These are phyloP conservation scores for Melanerpes aurifrons DNA, from an alignment of 2,113 vertebrate species.

Conservation along the genomic window DNA sequence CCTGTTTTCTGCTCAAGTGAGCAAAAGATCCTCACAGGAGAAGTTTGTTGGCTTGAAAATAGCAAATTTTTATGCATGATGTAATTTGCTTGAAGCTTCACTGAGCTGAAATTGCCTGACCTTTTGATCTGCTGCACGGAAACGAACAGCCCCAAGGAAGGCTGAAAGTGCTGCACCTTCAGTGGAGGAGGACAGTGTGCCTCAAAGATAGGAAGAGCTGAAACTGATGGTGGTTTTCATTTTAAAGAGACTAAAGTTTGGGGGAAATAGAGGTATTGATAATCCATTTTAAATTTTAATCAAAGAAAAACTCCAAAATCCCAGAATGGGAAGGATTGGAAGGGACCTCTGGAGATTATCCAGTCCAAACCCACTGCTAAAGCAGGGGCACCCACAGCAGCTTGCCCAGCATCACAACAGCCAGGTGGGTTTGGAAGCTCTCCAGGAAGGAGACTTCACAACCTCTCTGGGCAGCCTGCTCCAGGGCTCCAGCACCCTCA, in stretches of 20 bases:
- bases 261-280: not conserved
- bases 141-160: not conserved
- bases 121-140: conserved; percentile 21
- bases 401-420: too few relatives aligned
- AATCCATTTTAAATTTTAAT: not conserved
- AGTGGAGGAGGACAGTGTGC: not conserved
- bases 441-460: too few relatives aligned
- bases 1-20: conserved; percentile 53
- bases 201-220: not conserved
- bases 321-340: not conserved
- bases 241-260: too few relatives aligned
- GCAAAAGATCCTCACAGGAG: conserved; percentile 10
- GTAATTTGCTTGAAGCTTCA: conserved; percentile 23
- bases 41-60: not conserved
- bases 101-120: conserved; percentile 27
- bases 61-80: conserved; percentile 35
- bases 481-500: too few relatives aligned
- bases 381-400: too few relatives aligned
- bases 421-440: too few relatives aligned
- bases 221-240: not conserved
- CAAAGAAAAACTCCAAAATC: too few relatives aligned
- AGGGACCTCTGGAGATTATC: not conserved
- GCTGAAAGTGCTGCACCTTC: not conserved
- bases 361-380: too few relatives aligned
- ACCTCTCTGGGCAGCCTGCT: too few relatives aligned